A percentile compares a stretch with the other conserved stretches of the same genome.
Evolutionary conservation across 2,113 vertebrate species (phyloP).

Genomic region (Amazona vittata): DNA sequence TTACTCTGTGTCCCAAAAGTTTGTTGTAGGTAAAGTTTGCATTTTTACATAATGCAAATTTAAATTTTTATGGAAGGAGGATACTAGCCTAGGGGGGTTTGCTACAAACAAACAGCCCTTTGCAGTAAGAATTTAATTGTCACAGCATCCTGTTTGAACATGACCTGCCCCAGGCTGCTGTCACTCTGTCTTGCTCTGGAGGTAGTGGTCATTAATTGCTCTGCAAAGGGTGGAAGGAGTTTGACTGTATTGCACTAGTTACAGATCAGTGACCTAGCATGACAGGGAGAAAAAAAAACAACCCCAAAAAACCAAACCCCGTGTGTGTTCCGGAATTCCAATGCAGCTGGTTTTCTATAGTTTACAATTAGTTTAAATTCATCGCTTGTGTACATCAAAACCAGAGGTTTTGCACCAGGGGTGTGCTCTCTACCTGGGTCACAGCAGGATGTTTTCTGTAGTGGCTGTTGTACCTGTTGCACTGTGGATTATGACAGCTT

Average conservation of each 20-base stretch:
- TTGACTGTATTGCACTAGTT: neutral
- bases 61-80: neutral
- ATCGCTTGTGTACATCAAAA: rapidly evolving
- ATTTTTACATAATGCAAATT: neutral
- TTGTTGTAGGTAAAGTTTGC: neutral
- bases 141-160: neutral
- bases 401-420: neutral
- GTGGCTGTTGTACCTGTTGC: neutral
- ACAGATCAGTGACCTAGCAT: neutral
- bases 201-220: neutral
- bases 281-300: neutral
- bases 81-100: neutral
- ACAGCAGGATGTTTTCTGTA: neutral
- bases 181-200: neutral
- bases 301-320: neutral
- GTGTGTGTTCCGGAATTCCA: neutral
- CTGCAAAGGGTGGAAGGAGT: neutral
- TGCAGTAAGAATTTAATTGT: neutral
- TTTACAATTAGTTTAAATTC: neutral
- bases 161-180: neutral
- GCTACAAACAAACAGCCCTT: neutral
- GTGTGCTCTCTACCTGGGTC: neutral
- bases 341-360: neutral
- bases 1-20: neutral
- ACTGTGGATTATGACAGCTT: neutral